Base-by-base conservation (phyloP, 1,140 invertebrate genomes). In the Probaryconus sp. region DNA sequence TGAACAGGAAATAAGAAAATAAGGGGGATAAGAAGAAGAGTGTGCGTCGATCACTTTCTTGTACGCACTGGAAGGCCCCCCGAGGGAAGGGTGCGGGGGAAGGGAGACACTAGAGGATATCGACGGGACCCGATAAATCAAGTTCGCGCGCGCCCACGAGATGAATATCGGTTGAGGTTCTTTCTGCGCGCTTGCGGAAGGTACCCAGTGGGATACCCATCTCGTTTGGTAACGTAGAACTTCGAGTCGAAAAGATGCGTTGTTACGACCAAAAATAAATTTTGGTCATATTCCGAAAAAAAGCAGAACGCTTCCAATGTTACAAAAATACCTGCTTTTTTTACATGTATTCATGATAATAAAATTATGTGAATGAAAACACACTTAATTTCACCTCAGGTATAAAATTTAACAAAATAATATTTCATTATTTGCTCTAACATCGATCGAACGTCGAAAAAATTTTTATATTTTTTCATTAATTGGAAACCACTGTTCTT, bases 61-160 rank as follows among this genome's bases (percentile, higher is more conserved):
- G 45, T 35, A 67, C 70, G 74, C 70, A 76, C 60, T 63, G 55
- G 28, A 31, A 65, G 37, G 33, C 56, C 20, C 21, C 20, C 30
- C 38, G 55, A 45, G 53, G 47, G 63, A n/a, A n/a, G n/a, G n/a
- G n/a, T n/a, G n/a, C n/a, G n/a, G n/a, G n/a, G n/a, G n/a, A n/a
- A n/a, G n/a, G n/a, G n/a, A n/a, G n/a, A n/a, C 64, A 67, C 42
- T 43, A 28, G 75, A 55, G 79, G 80, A 80, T 83, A 82, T 80
- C 80, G 64, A 58, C 73, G 38, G 37, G 65, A 76, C 37, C 51
- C 77, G 76, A 81, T 83, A 83, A 83, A 83, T 83, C 81, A 82
- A 81, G 77, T 83, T 83, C 75, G 76, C 81, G 74, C 76, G 71
- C 76, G 50, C 64, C 77, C 64, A 71, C 76, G 70, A 82, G 81